Base-by-base conservation (phyloP, 2,797 vertebrate species). In the Atherinosoma microstoma region DNA sequence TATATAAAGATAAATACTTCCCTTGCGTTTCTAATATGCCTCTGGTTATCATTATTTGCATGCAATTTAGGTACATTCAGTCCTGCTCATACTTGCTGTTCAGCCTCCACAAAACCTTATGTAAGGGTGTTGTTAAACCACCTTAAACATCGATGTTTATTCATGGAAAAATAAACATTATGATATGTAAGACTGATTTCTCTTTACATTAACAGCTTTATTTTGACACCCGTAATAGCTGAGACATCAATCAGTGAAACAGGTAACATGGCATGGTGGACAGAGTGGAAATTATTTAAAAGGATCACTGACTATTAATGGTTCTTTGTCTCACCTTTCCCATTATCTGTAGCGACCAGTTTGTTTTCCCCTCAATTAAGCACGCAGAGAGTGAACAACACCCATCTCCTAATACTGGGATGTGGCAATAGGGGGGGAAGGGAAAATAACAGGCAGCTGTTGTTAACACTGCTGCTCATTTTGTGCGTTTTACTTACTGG, bases 301-400 rank as follows among this genome's bases (percentile, higher is more conserved):
- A 93, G 80, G 84, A 90, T 90, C 76, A 78, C 83, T 79, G 78
- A 74, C 84, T 90, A 85, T 85, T 87, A 92, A 91, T 90, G 86
- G 85, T 84, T 88, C 90, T 86, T 89, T 80, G 34, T 57, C 73
- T 93, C 89, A 87, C 88, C 91, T 93, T 89, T 89, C 70, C 88
- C 87, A 91, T 94, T 93, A 93, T 89, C 88, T 88, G 76, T 84
- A 79, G 84, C 87, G 88, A 89, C 91, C 86, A 84, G 83, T 92
- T 92, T 90, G 83, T 90, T 92, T 91, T 91, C 88, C 85, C 88
- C 88, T 92, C 89, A 91, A 93, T 92, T 93, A 94, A 78, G 70
- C 84, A 87, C 58, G 70, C 84, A 85, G 75, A 80, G 84, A 53
- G 80, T 81, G 78, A 91, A 87, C 87, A 91, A 90, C 87, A 88